A percentile compares a stretch with the other conserved stretches of the same genome.
These are phyloP conservation scores for Ecliptopera silaceata DNA, from an alignment of 2,888 invertebrate species.

Conservation along the genomic window DNA sequence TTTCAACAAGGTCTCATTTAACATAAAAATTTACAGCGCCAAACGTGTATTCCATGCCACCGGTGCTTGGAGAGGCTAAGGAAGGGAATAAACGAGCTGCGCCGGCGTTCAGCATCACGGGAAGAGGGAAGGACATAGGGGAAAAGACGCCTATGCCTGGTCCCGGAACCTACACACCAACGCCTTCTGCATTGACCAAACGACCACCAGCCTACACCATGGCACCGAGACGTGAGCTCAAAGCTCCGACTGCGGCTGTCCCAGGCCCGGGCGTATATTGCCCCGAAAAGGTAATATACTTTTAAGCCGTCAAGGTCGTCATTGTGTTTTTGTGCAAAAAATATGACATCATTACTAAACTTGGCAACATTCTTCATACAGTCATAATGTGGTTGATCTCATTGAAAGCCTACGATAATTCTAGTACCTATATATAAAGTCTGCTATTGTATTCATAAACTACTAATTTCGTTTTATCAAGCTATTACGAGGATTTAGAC, in stretches of 20 bases:
- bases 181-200: conserved; percentile 65
- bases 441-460: neutral
- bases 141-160: conserved; percentile 86
- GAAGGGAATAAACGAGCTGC: conserved; percentile 86
- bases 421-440: neutral
- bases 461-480: too few species aligned
- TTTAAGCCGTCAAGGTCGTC: conserved; percentile 16
- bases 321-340: conserved; percentile 21
- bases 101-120: conserved; percentile 94
- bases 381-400: conserved; percentile 19
- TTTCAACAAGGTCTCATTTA: neutral
- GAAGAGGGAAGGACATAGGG: conserved; percentile 86
- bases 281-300: conserved; percentile 82
- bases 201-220: conserved; percentile 93
- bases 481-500: neutral
- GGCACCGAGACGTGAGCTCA: conserved; percentile 82
- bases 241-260: conserved; percentile 63
- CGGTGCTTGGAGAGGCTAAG: conserved; percentile 85
- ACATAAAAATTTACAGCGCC: conserved; percentile 85
- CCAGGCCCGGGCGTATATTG: conserved; percentile 86
- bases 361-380: conserved; percentile 28
- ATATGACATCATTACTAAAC: conserved; percentile 39
- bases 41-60: conserved; percentile 94
- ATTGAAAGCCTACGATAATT: conserved; percentile 19
- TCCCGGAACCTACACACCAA: conserved; percentile 90